These are phyloP conservation scores for Elephantulus edwardii DNA, from an alignment of 2,113 vertebrate species.

Conservation along the genomic window DNA sequence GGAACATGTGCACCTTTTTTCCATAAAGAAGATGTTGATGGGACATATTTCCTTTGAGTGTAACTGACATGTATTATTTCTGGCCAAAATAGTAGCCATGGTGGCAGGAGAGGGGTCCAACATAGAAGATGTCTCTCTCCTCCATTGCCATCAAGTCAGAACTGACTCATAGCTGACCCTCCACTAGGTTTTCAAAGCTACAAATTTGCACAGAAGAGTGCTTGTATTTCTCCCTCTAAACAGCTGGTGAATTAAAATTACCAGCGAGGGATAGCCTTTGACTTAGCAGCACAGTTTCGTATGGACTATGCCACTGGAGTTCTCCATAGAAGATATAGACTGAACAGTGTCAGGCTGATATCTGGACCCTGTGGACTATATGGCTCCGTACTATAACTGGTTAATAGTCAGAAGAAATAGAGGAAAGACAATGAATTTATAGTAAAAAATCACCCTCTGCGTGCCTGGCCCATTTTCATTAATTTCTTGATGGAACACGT, in stretches of 20 bases:
- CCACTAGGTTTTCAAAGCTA: too few species aligned
- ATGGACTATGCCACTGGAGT: too few species aligned
- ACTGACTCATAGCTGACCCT: too few species aligned
- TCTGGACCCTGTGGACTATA: not conserved
- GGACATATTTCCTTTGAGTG: not conserved
- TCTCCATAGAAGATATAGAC: not conserved
- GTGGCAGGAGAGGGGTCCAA: not conserved
- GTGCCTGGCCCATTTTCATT: not conserved
- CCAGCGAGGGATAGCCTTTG: too few species aligned
- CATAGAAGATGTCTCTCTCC: too few species aligned
- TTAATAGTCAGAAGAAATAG: too few species aligned
- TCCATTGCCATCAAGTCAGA: too few species aligned
- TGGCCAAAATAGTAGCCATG: not conserved
- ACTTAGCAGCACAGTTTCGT: too few species aligned
- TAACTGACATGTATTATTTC: conserved; percentile 8
- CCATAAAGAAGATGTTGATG: not conserved
- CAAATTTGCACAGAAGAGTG: too few species aligned
- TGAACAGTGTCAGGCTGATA: not conserved
- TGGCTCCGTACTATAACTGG: not conserved
- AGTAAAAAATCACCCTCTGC: conserved; percentile 23
- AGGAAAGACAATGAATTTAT: not conserved
- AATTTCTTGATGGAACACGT: conserved; percentile 4
- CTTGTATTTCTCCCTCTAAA: too few species aligned
- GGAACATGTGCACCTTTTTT: not conserved
- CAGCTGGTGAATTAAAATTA: too few species aligned